phyloP scores from a whole-genome alignment of 2,797 vertebrate genomes.

The Pelochelys cantorii region DNA sequence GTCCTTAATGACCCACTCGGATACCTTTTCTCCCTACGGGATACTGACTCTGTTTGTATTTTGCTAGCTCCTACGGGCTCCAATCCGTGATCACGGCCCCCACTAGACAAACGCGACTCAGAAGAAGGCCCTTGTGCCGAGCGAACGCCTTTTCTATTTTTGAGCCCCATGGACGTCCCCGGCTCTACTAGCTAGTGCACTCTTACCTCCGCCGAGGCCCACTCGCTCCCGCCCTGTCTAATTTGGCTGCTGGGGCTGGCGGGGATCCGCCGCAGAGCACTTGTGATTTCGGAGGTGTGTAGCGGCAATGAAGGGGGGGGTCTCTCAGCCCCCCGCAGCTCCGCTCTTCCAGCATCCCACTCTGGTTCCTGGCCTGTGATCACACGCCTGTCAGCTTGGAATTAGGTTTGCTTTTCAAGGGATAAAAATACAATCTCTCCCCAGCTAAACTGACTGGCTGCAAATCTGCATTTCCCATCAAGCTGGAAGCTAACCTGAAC shows the following conservation, averaged over 20 bases:
- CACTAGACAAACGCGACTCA: not conserved
- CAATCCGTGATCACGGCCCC: not conserved
- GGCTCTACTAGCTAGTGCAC: not conserved
- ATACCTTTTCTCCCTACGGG: not conserved
- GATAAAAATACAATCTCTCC: constrained; percentile 8
- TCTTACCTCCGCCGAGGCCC: not conserved
- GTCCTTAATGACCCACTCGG: not conserved
- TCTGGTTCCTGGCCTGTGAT: not conserved
- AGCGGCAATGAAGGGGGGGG: not conserved
- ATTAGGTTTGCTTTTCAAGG: constrained; percentile 20
- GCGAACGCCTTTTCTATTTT: not conserved
- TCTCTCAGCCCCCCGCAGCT: not conserved
- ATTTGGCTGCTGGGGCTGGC: not conserved
- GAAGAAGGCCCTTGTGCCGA: not conserved
- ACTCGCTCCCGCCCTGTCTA: not conserved
- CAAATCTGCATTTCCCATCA: constrained; percentile 7
- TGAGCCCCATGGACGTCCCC: not conserved
- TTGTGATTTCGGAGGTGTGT: not conserved
- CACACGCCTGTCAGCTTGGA: not conserved
- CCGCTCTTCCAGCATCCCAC: not conserved
- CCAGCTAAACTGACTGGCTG: not conserved
- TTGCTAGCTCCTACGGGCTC: not conserved
- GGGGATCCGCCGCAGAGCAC: not conserved
- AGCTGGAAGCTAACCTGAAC: constrained; percentile 12
- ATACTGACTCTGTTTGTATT: too few relatives aligned